A percentile compares a stretch with the other conserved stretches of the same genome.
These are phyloP conservation scores for Trachymyrmex cornetzi DNA, from an alignment of 1,140 invertebrate species.

Conservation along the genomic window DNA sequence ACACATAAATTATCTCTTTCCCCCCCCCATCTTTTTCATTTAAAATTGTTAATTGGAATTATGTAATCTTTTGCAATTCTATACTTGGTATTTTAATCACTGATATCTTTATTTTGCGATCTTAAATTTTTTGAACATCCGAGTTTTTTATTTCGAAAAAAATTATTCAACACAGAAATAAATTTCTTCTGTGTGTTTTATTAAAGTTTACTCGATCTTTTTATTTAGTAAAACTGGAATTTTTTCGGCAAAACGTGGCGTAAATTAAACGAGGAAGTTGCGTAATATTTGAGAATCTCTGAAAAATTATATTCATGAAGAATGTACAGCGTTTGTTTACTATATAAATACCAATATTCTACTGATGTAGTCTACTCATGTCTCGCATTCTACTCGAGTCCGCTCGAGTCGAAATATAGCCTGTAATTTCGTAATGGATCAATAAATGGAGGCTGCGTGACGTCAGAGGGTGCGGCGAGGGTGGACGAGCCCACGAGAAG, in stretches of 20 bases:
- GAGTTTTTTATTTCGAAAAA: background rate
- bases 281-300: background rate
- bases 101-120: background rate
- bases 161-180: background rate
- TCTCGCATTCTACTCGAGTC: conserved; percentile 41
- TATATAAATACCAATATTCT: background rate
- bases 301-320: conserved; percentile 4
- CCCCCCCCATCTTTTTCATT: background rate
- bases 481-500: conserved; percentile 63
- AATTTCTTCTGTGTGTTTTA: background rate
- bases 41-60: background rate
- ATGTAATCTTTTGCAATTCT: background rate
- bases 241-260: background rate
- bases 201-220: conserved; percentile 1
- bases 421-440: conserved; percentile 80
- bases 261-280: background rate
- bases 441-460: conserved; percentile 83
- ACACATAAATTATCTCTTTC: background rate
- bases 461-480: conserved; percentile 81
- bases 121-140: background rate
- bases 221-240: background rate
- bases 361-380: conserved; percentile 8
- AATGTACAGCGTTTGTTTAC: background rate
- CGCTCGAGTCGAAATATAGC: conserved; percentile 73
- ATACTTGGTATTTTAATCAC: background rate